Percentiles rank a stretch among this genome's conserved stretches.
Conservation (phyloP, 2,113 vertebrate species). For the Merops nubicus region DNA sequence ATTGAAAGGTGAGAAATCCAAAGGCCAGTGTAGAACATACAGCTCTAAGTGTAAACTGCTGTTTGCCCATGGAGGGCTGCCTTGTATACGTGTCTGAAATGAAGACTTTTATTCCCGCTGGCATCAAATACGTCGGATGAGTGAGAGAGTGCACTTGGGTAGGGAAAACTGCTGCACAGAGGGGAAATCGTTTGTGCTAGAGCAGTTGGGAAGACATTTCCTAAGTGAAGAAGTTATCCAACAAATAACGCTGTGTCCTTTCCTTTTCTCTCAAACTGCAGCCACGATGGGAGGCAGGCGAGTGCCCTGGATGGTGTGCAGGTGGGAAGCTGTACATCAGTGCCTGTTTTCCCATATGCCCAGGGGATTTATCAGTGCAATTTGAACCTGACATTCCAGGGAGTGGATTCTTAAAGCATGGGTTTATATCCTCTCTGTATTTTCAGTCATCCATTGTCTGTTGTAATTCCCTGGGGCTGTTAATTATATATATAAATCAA, state of each 20-base stretch:
- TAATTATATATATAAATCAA: conserved; percentile 58
- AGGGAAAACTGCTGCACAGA: background rate
- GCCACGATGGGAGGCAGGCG: accelerated
- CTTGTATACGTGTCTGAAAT: background rate
- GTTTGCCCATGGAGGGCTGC: background rate
- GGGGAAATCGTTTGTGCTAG: background rate
- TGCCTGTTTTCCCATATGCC: background rate
- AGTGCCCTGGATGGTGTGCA: background rate
- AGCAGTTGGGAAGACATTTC: background rate
- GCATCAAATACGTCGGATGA: accelerated
- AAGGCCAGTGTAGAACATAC: background rate
- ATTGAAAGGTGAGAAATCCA: background rate
- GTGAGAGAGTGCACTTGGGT: background rate
- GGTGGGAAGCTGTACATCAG: background rate
- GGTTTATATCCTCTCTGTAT: conserved; percentile 42
- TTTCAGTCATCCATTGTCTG: conserved; percentile 44
- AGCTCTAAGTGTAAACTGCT: background rate
- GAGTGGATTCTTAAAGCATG: background rate
- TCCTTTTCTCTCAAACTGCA: background rate
- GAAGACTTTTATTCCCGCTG: background rate
- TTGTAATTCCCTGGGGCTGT: conserved; percentile 27
- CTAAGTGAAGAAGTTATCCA: background rate
- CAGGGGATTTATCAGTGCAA: conserved; percentile 6
- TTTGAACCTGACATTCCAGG: conserved; percentile 41
- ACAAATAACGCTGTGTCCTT: background rate